Evolutionary conservation across 2,797 vertebrate species (phyloP).

Genomic region (Bovichtus diacanthus): DNA sequence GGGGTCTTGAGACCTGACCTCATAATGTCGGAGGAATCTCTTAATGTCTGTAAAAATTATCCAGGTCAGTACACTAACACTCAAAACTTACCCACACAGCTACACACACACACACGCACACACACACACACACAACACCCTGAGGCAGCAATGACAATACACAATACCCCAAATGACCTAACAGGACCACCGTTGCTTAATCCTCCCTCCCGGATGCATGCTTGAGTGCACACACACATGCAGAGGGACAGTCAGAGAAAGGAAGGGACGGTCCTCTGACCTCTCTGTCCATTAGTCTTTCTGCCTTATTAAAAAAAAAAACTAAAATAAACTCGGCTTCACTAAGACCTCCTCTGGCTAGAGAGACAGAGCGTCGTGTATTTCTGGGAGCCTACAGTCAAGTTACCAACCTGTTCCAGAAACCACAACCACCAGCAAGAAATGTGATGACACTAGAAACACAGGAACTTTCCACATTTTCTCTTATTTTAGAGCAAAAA

Average conservation of each 20-base stretch:
- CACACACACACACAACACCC: constrained; percentile 51
- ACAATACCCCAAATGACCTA: constrained; percentile 78
- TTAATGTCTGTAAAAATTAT: constrained; percentile 77
- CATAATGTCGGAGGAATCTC: constrained; percentile 62
- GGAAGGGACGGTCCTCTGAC: constrained; percentile 52
- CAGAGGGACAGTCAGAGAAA: constrained; percentile 33
- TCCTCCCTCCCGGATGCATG: constrained; percentile 60
- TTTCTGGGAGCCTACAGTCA: constrained; percentile 13
- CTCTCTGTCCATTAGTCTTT: constrained; percentile 69
- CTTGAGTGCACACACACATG: constrained; percentile 52
- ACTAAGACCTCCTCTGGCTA: constrained; percentile 38
- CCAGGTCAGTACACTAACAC: constrained; percentile 77
- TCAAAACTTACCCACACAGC: constrained; percentile 33
- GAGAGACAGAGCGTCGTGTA: constrained; percentile 28
- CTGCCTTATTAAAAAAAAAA: constrained; percentile 53
- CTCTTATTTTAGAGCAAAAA: constrained; percentile 25
- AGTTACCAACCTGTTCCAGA: constrained; percentile 47
- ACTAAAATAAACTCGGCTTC: constrained; percentile 42
- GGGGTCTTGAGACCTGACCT: constrained; percentile 55
- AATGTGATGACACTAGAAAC: constrained; percentile 55
- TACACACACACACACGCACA: constrained; percentile 31
- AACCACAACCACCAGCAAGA: constrained; percentile 30
- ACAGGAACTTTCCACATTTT: constrained; percentile 16
- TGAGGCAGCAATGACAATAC: constrained; percentile 74
- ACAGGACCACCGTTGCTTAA: constrained; percentile 78